phyloP scores from a whole-genome alignment of 2,888 invertebrate species.

The Scaptomyza reducta region DNA sequence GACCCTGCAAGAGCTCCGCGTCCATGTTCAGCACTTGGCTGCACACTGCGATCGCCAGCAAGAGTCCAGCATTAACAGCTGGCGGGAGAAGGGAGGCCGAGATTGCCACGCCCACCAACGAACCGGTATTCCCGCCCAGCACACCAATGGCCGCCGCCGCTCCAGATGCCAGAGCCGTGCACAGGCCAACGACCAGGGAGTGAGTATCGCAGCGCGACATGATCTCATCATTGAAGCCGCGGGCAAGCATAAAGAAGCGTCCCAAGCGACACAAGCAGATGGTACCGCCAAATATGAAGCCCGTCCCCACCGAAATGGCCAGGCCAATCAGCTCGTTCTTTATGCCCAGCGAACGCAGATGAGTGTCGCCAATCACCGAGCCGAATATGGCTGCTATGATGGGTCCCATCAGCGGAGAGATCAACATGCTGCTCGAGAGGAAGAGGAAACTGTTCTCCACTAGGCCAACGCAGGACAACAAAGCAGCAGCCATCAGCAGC shows the following conservation, averaged over 20 bases:
- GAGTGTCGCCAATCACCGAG: constrained; percentile 87
- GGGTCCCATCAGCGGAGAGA: constrained; percentile 92
- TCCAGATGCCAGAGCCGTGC: constrained; percentile 90
- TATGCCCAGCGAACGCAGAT: constrained; percentile 87
- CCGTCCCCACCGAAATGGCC: constrained; percentile 87
- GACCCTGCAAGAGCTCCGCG: constrained; percentile 76
- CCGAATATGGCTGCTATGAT: constrained; percentile 91
- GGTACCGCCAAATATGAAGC: constrained; percentile 87
- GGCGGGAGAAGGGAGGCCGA: constrained; percentile 91
- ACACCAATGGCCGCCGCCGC: constrained; percentile 90
- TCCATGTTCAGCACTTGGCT: constrained; percentile 84
- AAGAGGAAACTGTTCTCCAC: constrained; percentile 91
- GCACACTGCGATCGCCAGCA: constrained; percentile 87
- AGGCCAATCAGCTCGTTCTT: constrained; percentile 88
- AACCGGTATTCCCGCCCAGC: constrained; percentile 90
- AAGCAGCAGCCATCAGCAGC: constrained; percentile 88
- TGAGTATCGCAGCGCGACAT: constrained; percentile 87
- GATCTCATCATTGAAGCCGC: constrained; percentile 88
- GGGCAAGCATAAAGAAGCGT: constrained; percentile 85
- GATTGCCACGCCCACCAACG: constrained; percentile 91
- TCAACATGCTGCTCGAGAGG: constrained; percentile 91
- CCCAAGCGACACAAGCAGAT: constrained; percentile 85
- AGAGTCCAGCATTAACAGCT: constrained; percentile 89
- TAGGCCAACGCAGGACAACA: constrained; percentile 89
- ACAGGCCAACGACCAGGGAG: constrained; percentile 88